These are phyloP conservation scores for Aplochiton taeniatus DNA, from an alignment of 2,797 vertebrate species.

Conservation along the genomic window DNA sequence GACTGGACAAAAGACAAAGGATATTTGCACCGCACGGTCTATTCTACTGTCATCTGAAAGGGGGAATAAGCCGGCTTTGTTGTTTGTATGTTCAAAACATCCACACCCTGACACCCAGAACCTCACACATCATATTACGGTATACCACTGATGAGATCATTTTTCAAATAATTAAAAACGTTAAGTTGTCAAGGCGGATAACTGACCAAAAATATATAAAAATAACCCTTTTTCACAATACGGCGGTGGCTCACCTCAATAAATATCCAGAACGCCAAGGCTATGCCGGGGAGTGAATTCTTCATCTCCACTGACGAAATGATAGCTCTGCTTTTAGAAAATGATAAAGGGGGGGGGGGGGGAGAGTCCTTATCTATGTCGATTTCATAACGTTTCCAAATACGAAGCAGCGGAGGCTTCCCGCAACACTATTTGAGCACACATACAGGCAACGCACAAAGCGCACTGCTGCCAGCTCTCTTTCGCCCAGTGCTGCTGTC, in stretches of 20 bases:
- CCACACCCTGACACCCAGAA: neutral
- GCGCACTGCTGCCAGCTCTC: conserved; percentile 1
- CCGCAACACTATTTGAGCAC: conserved; percentile 1
- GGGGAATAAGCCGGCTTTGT: neutral
- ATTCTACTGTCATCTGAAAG: conserved; percentile 3
- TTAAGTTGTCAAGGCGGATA: neutral
- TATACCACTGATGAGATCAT: neutral
- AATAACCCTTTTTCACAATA: too few species aligned
- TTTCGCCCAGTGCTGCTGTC: conserved; percentile 29
- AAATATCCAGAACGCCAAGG: conserved; percentile 40
- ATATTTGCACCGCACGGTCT: conserved; percentile 5
- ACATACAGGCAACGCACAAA: conserved; percentile 13
- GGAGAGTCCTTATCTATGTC: conserved; percentile 27
- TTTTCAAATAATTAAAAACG: neutral
- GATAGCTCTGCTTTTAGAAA: conserved; percentile 15
- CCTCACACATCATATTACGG: neutral
- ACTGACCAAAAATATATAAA: too few species aligned
- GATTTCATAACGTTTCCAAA: conserved; percentile 33
- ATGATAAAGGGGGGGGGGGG: neutral
- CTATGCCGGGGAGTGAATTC: conserved; percentile 29
- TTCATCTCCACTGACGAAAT: conserved; percentile 26
- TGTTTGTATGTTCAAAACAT: neutral
- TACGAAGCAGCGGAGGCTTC: conserved; percentile 1
- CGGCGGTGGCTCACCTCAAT: conserved; percentile 42
- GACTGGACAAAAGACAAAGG: conserved; percentile 27